Percentiles rank a stretch among this genome's conserved stretches.
These are phyloP conservation scores for Acrobasis suavella DNA, from an alignment of 2,888 invertebrate genomes.

Conservation along the genomic window DNA sequence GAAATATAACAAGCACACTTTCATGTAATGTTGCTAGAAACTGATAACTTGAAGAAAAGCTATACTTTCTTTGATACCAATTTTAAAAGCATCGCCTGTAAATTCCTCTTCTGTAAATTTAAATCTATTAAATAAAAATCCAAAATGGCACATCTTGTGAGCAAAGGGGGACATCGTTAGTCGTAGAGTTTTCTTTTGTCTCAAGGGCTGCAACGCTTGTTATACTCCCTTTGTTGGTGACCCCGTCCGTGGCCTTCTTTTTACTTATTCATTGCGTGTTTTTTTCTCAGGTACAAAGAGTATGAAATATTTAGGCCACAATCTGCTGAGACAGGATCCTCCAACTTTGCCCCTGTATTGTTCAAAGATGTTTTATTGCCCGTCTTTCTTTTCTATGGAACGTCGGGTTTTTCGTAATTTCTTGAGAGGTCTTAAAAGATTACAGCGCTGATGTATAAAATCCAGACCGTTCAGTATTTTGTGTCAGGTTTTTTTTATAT, in stretches of 20 bases:
- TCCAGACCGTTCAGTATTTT: neutral
- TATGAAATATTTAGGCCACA: slow-evolving; percentile 42
- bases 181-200: slow-evolving; percentile 67
- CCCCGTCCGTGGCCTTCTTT: slow-evolving; percentile 59
- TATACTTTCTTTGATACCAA: no score
- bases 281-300: slow-evolving; percentile 41
- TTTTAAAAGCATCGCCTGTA: no score
- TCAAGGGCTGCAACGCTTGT: slow-evolving; percentile 63
- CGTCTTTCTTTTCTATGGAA: slow-evolving; percentile 19
- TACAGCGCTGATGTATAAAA: slow-evolving; percentile 13
- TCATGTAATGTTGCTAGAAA: no score
- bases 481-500: no score
- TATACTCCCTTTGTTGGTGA: slow-evolving; percentile 59
- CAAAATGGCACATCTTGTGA: slow-evolving; percentile 45
- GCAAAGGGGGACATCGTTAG: slow-evolving; percentile 64
- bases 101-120: neutral
- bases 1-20: neutral
- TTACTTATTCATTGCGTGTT: slow-evolving; percentile 64
- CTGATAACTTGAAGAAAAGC: no score
- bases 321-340: slow-evolving; percentile 32
- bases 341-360: slow-evolving; percentile 24
- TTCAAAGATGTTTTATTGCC: slow-evolving; percentile 26
- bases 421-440: neutral
- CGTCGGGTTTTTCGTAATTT: slow-evolving; percentile 21
- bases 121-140: slow-evolving; percentile 34